Percentiles rank a stretch among this genome's conserved stretches.
phyloP scores from a whole-genome alignment of 2,888 invertebrate species.

The Onthophagus sagittarius region DNA sequence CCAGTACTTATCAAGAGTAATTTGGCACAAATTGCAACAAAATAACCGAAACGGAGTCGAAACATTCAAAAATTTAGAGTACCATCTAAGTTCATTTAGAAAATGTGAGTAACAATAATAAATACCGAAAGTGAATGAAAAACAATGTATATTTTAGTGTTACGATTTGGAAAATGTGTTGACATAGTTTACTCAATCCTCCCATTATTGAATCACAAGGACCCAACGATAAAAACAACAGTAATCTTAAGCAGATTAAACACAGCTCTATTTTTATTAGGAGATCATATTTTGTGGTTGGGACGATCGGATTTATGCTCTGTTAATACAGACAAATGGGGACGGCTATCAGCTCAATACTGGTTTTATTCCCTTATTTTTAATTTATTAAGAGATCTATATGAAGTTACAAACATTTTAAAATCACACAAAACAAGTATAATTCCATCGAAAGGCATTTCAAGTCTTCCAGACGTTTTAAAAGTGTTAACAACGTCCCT shows the following conservation, averaged over 20 bases:
- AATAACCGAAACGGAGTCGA: slow-evolving; percentile 63
- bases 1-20: slow-evolving; percentile 75
- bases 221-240: slow-evolving; percentile 65
- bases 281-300: slow-evolving; percentile 86
- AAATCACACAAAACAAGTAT: slow-evolving; percentile 47
- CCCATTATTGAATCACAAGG: slow-evolving; percentile 67
- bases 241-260: slow-evolving; percentile 76
- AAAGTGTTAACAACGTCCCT: slow-evolving; percentile 31
- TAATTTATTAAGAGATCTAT: slow-evolving; percentile 77
- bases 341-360: slow-evolving; percentile 68
- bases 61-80: slow-evolving; percentile 76
- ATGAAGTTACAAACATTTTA: slow-evolving; percentile 69
- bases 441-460: slow-evolving; percentile 30
- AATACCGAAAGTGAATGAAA: not conserved
- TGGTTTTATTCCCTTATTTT: slow-evolving; percentile 81
- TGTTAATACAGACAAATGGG: slow-evolving; percentile 75
- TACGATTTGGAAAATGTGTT: slow-evolving; percentile 79
- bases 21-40: slow-evolving; percentile 74
- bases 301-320: slow-evolving; percentile 66
- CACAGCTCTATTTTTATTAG: slow-evolving; percentile 72
- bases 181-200: slow-evolving; percentile 76
- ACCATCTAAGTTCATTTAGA: slow-evolving; percentile 78
- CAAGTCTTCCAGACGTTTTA: slow-evolving; percentile 33
- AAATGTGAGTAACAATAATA: slow-evolving; percentile 61
- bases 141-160: slow-evolving; percentile 54